Evolutionary conservation across 1,140 invertebrate species (phyloP).

Genomic region (Leptinotarsa undecemlineata): DNA sequence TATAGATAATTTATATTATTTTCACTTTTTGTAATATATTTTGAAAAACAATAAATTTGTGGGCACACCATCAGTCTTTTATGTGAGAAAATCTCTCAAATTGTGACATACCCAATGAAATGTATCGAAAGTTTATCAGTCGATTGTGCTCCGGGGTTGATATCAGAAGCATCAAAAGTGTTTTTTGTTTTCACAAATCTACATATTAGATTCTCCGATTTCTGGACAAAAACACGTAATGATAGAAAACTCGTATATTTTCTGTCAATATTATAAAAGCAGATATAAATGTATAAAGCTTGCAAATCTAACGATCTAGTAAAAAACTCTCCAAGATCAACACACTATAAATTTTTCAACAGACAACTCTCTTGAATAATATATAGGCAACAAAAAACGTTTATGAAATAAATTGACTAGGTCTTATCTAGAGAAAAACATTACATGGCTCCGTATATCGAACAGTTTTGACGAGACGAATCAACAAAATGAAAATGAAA

Average conservation of each 20-base stretch:
- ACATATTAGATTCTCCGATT: not conserved
- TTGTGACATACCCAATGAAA: too few species aligned
- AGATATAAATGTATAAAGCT: conserved; percentile 45
- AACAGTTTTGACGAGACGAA: too few species aligned
- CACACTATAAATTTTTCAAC: conserved; percentile 40
- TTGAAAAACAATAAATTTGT: too few species aligned
- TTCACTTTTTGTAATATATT: too few species aligned
- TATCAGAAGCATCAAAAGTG: not conserved
- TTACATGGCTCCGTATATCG: too few species aligned
- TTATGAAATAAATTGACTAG: not conserved
- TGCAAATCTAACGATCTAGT: conserved; percentile 32
- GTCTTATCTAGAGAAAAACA: not conserved
- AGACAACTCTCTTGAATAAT: conserved; percentile 22
- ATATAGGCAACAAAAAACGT: conserved; percentile 4
- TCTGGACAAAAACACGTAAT: conserved; percentile 20
- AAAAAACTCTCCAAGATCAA: conserved; percentile 38
- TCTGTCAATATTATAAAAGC: conserved; percentile 34
- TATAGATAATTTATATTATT: too few species aligned
- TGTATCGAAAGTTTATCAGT: too few species aligned
- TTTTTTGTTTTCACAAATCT: not conserved
- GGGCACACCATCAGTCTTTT: too few species aligned
- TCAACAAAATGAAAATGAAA: too few species aligned
- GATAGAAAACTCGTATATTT: conserved; percentile 38
- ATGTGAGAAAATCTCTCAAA: too few species aligned
- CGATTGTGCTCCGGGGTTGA: too few species aligned